Evolutionary conservation across 2,113 vertebrate species (phyloP).

Genomic region (Beaufortia kweichowensis): DNA sequence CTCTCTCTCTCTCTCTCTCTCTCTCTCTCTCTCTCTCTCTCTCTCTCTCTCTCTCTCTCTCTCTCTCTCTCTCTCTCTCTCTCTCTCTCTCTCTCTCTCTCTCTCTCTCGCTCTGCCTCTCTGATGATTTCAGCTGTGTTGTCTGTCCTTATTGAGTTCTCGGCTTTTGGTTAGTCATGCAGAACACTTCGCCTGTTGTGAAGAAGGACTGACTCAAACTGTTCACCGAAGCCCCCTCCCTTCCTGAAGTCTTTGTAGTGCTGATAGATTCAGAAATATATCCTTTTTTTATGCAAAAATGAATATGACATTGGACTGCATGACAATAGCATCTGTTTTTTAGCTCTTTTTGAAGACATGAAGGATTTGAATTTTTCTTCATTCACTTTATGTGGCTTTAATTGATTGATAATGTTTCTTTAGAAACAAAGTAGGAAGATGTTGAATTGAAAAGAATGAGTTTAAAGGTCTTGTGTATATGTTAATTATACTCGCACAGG

Average conservation of each 20-base stretch:
- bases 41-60: not conserved
- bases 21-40: constrained; percentile 6
- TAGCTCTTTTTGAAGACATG: not conserved
- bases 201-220: constrained; percentile 38
- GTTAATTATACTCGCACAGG: not conserved
- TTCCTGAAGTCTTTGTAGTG: constrained; percentile 34
- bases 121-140: constrained; percentile 51
- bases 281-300: constrained; percentile 45
- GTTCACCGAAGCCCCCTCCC: constrained; percentile 6
- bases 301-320: constrained; percentile 10
- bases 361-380: not conserved
- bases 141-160: constrained; percentile 44
- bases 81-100: not conserved
- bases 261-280: constrained; percentile 51
- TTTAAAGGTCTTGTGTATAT: not conserved
- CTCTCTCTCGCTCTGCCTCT: constrained; percentile 25
- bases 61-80: not conserved
- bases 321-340: constrained; percentile 16
- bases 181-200: constrained; percentile 49
- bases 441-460: not conserved
- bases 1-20: not conserved
- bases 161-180: constrained; percentile 56
- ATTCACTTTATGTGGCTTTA: not conserved
- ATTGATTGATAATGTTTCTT: not conserved
- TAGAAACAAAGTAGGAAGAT: not conserved